Evolutionary conservation across 2,797 vertebrate genomes (phyloP).

Genomic region (Brotula barbata): DNA sequence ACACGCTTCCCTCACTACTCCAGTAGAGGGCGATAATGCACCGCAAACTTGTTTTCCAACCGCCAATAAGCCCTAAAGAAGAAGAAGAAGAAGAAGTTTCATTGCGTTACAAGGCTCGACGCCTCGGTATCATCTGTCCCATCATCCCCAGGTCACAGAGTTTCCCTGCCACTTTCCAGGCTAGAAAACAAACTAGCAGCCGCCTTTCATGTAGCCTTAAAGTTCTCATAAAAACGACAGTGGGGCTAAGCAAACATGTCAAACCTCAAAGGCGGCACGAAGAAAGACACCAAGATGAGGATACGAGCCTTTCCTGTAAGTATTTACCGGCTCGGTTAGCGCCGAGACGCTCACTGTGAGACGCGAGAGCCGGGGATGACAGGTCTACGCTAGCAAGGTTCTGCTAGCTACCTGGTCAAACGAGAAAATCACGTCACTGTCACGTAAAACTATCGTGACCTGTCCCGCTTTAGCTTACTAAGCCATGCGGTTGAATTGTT

Average conservation of each 20-base stretch:
- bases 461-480: background rate
- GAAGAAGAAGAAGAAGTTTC: too few species aligned
- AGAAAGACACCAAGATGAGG: constrained; percentile 99
- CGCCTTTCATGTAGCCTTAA: constrained; percentile 76
- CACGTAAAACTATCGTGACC: constrained; percentile 12
- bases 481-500: background rate
- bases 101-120: too few species aligned
- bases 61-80: too few species aligned
- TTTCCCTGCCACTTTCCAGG: constrained; percentile 53
- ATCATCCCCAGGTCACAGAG: constrained; percentile 70
- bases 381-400: constrained; percentile 50
- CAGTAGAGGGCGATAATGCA: too few species aligned
- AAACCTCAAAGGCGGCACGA: constrained; percentile 92
- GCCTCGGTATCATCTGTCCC: too few species aligned
- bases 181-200: constrained; percentile 55
- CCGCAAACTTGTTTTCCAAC: too few species aligned
- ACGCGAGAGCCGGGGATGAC: constrained; percentile 63
- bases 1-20: too few species aligned
- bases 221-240: constrained; percentile 71
- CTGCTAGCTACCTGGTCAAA: constrained; percentile 41
- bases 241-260: constrained; percentile 85
- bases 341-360: constrained; percentile 42
- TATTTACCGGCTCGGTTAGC: constrained; percentile 52
- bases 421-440: constrained; percentile 43
- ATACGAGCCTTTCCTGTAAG: constrained; percentile 97